Base-by-base conservation (phyloP, 1,140 invertebrate species). In the Drosophila hydei region DNA sequence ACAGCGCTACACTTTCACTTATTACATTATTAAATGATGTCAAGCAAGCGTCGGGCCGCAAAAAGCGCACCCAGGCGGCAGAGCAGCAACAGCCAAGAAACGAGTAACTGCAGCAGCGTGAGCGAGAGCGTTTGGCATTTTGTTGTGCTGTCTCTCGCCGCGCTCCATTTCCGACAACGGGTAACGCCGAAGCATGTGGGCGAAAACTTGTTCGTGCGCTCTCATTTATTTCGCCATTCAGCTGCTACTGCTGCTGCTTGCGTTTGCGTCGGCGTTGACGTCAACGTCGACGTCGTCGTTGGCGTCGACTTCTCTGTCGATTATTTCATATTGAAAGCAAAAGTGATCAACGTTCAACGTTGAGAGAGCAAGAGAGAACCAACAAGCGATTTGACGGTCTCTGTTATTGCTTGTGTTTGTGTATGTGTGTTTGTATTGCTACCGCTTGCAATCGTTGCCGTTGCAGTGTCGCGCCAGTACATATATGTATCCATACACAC, bases 281-380 rank as follows among this genome's bases (percentile, higher is more conserved):
- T n/a, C 63, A 8, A 45, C 45, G 42, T 51, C 60, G 9, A 8
- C 38, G 16, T 6, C 38, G 38, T 14, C 14, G 38, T 42, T 16
- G 6, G 38, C 61, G 68, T 50, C 51, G 25, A 60, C 71, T 64
- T 30, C 63, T 59, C 55, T 50, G 74, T 72, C 83, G 88, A 91
- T 91, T 91, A 91, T 91, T 91, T 91, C 89, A 91, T 91, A 91
- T 76, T 88, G 90, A 91, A 91, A 91, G 87, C 90, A 91, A 91
- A 91, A 91, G 90, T 91, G 80, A 89, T 87, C 77, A 84, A 55
- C 81, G 40, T 54, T 87, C 77, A 84, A 55, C 81, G 33, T 54
- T 61, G 63, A 79, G 63, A 65, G 63, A 62, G 36, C 3, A 38
- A 56, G 33, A 62, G 61, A 58, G 60, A 71, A 25, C 23, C 4